These are phyloP conservation scores for Lutjanus campechanus DNA, from an alignment of 2,797 vertebrate species.

Conservation along the genomic window DNA sequence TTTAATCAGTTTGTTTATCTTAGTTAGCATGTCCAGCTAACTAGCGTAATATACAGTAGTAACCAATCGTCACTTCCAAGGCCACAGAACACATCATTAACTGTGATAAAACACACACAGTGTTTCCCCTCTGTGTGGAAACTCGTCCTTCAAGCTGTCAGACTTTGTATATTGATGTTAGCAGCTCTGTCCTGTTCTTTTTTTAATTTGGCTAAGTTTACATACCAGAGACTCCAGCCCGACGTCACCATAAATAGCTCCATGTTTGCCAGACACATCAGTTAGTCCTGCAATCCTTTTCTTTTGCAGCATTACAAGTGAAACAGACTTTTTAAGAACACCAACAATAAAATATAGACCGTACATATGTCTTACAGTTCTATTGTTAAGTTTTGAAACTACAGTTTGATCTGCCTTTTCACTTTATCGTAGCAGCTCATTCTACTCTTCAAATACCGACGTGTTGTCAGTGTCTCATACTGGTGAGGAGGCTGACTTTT, in stretches of 20 bases:
- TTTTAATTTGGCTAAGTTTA: conserved; percentile 1
- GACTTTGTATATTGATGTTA: background rate
- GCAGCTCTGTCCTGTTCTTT: background rate
- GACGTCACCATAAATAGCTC: background rate
- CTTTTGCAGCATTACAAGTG: no score
- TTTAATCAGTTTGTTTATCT: background rate
- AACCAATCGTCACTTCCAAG: background rate
- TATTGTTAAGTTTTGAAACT: no score
- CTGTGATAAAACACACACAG: no score
- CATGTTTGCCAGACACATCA: background rate
- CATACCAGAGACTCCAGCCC: background rate
- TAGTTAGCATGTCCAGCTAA: background rate
- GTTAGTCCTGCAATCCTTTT: no score
- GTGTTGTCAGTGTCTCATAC: no score
- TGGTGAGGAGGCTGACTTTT: background rate
- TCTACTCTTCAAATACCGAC: no score
- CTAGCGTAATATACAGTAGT: background rate
- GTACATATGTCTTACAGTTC: no score
- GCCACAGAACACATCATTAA: background rate
- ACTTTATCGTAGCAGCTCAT: no score
- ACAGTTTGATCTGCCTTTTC: no score
- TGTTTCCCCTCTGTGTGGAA: background rate
- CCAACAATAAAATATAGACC: no score
- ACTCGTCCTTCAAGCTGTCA: background rate
- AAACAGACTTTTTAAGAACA: no score